Conservation (phyloP, 1,140 invertebrate species). For the Aphaenogaster floridana region DNA sequence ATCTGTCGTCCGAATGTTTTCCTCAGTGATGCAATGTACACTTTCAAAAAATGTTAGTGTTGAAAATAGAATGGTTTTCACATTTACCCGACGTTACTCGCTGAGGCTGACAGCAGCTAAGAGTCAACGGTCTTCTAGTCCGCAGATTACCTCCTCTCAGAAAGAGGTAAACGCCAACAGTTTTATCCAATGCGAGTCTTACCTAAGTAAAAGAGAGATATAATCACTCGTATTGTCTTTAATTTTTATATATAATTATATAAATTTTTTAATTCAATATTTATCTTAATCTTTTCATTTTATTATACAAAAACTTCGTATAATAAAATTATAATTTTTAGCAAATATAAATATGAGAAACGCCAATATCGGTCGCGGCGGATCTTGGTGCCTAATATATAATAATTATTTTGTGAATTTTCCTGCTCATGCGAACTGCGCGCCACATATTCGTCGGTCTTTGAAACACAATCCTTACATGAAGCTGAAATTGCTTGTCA, state of each 20-base stretch:
- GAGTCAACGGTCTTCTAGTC: conserved; percentile 85
- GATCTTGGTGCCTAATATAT: too few species aligned
- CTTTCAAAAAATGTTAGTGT: neutral
- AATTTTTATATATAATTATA: neutral
- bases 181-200: conserved; percentile 87
- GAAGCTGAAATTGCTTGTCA: too few species aligned
- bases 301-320: neutral
- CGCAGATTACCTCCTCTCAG: conserved; percentile 85
- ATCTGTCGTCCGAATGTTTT: neutral
- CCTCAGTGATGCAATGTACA: neutral
- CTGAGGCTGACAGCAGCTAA: conserved; percentile 84
- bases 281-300: neutral
- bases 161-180: conserved; percentile 87
- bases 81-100: conserved; percentile 79
- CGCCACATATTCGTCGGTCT: too few species aligned
- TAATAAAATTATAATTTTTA: neutral
- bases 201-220: conserved; percentile 82
- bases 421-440: too few species aligned
- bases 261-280: neutral
- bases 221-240: neutral
- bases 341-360: too few species aligned
- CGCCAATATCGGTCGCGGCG: too few species aligned
- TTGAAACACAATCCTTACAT: too few species aligned
- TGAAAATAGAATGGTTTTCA: neutral
- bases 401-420: too few species aligned